Conservation (phyloP, 2,888 invertebrate species). For the Cactoblastis cactorum region DNA sequence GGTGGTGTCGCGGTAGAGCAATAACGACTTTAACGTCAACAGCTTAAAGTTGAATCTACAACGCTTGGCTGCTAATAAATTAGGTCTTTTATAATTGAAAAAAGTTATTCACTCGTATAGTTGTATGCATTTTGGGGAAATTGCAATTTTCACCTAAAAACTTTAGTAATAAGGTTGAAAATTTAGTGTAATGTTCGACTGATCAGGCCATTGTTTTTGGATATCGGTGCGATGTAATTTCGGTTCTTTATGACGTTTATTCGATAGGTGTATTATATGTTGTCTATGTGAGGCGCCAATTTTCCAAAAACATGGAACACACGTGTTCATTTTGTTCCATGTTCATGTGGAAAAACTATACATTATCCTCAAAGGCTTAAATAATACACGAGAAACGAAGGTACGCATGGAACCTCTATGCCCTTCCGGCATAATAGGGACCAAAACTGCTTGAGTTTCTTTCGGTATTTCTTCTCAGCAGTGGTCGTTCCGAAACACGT, state of each 20-base stretch:
- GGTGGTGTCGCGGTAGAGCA: too few species aligned
- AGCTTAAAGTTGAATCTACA: constrained; percentile 26
- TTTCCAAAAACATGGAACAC: constrained; percentile 41
- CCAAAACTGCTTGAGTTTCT: too few species aligned
- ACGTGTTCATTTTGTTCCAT: constrained; percentile 29
- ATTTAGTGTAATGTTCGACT: constrained; percentile 28
- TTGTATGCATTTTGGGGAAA: constrained; percentile 53
- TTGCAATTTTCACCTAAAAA: constrained; percentile 43
- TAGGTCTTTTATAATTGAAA: constrained; percentile 71
- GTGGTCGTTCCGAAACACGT: too few species aligned
- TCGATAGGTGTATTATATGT: constrained; percentile 49
- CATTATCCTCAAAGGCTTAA: too few species aligned
- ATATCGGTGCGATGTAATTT: constrained; percentile 68
- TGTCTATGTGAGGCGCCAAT: constrained; percentile 51
- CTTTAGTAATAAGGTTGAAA: constrained; percentile 30
- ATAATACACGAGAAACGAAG: too few species aligned
- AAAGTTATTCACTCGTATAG: constrained; percentile 70
- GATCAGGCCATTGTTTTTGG: constrained; percentile 70
- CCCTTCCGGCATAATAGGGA: too few species aligned
- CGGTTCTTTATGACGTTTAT: constrained; percentile 65
- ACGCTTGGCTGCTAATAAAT: constrained; percentile 35
- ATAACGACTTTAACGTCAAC: constrained; percentile 24
- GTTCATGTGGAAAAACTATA: too few species aligned
- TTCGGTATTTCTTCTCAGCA: too few species aligned
- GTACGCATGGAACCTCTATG: too few species aligned